A percentile compares a stretch with the other conserved stretches of the same genome.
phyloP scores from a whole-genome alignment of 2,797 vertebrate species.

The Vespertilio murinus region DNA sequence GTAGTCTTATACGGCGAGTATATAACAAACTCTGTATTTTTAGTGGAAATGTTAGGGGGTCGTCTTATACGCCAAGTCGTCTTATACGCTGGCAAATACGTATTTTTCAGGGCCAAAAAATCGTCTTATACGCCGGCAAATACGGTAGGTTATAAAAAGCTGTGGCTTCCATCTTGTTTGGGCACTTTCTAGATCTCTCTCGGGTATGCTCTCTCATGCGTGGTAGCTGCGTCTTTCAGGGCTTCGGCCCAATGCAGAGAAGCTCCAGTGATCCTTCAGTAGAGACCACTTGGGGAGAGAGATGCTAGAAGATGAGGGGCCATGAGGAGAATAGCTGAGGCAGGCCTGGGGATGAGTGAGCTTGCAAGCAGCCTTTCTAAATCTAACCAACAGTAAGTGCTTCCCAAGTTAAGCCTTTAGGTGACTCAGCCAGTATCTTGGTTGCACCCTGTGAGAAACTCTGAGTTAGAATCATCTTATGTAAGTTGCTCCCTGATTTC shows the following conservation, averaged over 20 bases:
- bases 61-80: too few relatives aligned
- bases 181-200: neutral
- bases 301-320: neutral
- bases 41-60: too few relatives aligned
- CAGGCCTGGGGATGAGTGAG: neutral
- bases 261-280: neutral
- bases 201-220: neutral
- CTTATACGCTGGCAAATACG: too few relatives aligned
- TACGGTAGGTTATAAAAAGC: neutral
- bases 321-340: neutral
- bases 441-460: neutral
- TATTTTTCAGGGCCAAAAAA: too few relatives aligned
- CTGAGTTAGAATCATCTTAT: neutral
- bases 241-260: neutral
- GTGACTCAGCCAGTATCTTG: neutral
- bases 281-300: neutral
- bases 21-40: too few relatives aligned
- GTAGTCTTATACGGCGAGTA: too few relatives aligned
- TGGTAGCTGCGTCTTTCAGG: neutral
- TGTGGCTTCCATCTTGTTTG: neutral
- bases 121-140: too few relatives aligned
- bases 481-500: neutral
- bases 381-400: neutral
- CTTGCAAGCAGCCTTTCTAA: neutral
- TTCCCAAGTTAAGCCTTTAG: neutral